These are phyloP conservation scores for Coreius guichenoti DNA, from an alignment of 2,797 vertebrate genomes.

Conservation along the genomic window DNA sequence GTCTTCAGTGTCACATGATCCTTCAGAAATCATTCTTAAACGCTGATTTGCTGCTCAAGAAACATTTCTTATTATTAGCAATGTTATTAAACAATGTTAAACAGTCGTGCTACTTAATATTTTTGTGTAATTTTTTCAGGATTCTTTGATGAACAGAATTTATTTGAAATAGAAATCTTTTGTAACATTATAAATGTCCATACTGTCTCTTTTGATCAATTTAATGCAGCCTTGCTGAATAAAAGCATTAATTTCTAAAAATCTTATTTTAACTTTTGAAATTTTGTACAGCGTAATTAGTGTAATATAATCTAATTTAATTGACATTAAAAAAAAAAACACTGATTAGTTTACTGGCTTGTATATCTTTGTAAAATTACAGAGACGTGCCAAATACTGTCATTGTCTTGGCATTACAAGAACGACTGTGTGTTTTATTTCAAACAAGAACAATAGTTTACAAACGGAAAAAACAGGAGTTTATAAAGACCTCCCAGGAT, in stretches of 20 bases:
- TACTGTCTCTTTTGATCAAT: not conserved
- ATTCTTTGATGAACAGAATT: not conserved
- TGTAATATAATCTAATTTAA: not conserved
- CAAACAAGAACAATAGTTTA: slow-evolving; percentile 11
- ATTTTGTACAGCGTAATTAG: not conserved
- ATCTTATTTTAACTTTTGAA: not conserved
- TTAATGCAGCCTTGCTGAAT: not conserved
- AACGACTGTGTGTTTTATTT: not conserved
- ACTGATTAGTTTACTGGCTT: not conserved
- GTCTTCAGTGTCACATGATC: not conserved
- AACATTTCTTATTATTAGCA: not conserved
- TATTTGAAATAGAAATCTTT: not conserved
- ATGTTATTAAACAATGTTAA: too few relatives aligned
- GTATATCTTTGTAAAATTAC: not conserved
- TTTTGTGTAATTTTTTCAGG: too few relatives aligned
- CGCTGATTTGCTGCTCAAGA: not conserved
- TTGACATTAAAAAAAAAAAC: not conserved
- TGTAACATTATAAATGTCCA: not conserved
- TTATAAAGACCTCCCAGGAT: slow-evolving; percentile 31
- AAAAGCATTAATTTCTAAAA: not conserved
- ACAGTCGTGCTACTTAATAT: too few relatives aligned
- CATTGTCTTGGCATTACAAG: not conserved
- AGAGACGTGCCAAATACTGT: not conserved
- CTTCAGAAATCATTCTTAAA: not conserved
- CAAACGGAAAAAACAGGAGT: slow-evolving; percentile 4